Evolutionary conservation across 1,140 invertebrate genomes (phyloP), one percentile per base, ranked within the genome.

Genomic region (Halictus rubicundus): DNA sequence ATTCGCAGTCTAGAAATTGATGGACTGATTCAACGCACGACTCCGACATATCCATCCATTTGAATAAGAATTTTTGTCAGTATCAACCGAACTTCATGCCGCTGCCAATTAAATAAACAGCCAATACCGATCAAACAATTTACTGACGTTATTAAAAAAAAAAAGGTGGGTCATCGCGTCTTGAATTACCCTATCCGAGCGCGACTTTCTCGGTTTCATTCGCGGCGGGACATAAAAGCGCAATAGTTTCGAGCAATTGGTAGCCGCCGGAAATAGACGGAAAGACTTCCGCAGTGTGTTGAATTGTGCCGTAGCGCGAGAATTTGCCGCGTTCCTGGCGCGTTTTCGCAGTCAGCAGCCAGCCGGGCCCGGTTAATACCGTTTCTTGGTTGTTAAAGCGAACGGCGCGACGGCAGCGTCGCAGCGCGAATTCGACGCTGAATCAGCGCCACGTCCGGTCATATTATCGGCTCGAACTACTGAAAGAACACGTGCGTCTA

Each of bases 401-500:
- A 78, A 16, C 39, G 39, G 9, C 10, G 39, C 39, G 37, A 32
- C 66, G 66, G 76, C 71, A 32, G 71, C 70, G 72, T 71, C 77
- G 42, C 27, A 12, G 37, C 61, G 61, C 25, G 32, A 84, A 65
- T 84, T 85, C 78, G 52, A 61, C 23, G 78, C 78, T 79, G 78
- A 79, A 69, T 81, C 68, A 60, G 78, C 78, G 70, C 61, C 27
- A 71, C 68, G 73, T 78, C 73, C 69, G 81, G 63, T 57, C 75
- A 64, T 82, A 86, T 83, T 85, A 86, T 87, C 77, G 85, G 68
- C 61, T 78, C 63, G 49, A 46, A 78, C 84, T 81, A 83, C 77
- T 66, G 78, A 66, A 86, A 83, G 77, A 80, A 86, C 83, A 75
- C 71, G 32, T 27, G 77, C 71, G 49, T 86, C 84, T 60, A 61